Conservation (phyloP, 2,113 vertebrate species). For the Crocuta crocuta region DNA sequence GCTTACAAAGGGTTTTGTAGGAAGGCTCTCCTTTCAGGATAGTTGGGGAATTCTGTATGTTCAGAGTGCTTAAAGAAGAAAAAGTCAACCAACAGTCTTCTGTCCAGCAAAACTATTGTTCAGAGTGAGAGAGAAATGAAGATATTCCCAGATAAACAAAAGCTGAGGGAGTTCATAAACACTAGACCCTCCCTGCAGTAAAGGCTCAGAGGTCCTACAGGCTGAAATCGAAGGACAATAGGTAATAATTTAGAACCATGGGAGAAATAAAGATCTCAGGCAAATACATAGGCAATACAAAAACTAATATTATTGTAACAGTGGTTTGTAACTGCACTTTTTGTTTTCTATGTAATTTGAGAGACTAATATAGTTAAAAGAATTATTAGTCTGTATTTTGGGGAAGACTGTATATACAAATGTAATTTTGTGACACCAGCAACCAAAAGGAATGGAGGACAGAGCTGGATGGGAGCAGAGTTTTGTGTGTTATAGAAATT, state of each 20-base stretch:
- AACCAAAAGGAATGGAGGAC: not conserved
- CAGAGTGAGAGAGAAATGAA: not conserved
- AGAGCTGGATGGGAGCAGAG: not conserved
- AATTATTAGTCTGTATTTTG: not conserved
- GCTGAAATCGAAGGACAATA: not conserved
- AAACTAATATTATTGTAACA: not conserved
- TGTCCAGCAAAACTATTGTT: not conserved
- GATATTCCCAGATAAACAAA: not conserved
- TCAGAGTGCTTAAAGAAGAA: not conserved
- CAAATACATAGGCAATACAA: not conserved
- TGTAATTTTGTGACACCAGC: not conserved
- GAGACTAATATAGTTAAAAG: not conserved
- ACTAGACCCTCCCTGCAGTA: not conserved
- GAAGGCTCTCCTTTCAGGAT: not conserved
- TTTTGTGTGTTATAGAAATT: not conserved
- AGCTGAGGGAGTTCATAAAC: not conserved
- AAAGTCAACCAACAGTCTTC: not conserved
- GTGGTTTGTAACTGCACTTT: not conserved
- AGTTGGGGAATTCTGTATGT: not conserved
- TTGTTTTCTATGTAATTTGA: not conserved
- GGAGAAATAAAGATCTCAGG: not conserved
- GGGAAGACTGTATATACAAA: not conserved
- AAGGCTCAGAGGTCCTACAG: not conserved
- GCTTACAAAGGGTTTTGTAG: not conserved
- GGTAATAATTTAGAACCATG: not conserved